Evolutionary conservation across 2,113 vertebrate genomes (phyloP), one percentile per base, ranked within the genome.

Genomic region (Bubalus kerabau): DNA sequence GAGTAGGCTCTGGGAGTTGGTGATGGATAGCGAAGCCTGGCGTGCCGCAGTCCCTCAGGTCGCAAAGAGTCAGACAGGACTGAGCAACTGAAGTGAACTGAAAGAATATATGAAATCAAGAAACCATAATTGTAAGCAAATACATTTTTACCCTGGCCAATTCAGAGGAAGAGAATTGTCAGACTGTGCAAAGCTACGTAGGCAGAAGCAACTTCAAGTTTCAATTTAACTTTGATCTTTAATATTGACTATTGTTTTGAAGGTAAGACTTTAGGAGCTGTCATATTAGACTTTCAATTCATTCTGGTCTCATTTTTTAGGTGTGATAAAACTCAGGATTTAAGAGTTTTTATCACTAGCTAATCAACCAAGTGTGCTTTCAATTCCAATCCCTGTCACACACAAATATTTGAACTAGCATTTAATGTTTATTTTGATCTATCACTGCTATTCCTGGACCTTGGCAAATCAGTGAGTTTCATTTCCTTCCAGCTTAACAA

Each of bases 361-460:
- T 98, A 97, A 98, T 98, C 97, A 98, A 97, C 92, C 88, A 98
- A 97, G 62, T 96, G 82, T 97, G 85, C 62, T 95, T 98, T 95
- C 88, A 71, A 91, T 97, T 98, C 92, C 88, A 95, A 91, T 90
- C 57, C 62, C 82, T 81, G 85, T 84, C 96, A 89, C 91, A 76
- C 94, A 89, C 94, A 97, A 97, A 97, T 98, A 97, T 98, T 98
- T 97, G 94, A 97, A 97, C 96, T 98, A 67, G 40, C 83, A 90
- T 94, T 96, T 97, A 91, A 90, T 97, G 80, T 98, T 97, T 98
- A 97, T 91, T 97, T 98, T 94, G 91, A 97, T 82, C 78, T 91
- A 92, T 96, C 87, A 82, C 60, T 94, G 62, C 71, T 98, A 59
- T 94, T 91, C 43, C 50, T 95, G 81, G 82, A 46, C 80, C 17